Evolutionary conservation across 2,888 invertebrate species (phyloP).

Genomic region (Neuroscelio doddi): DNA sequence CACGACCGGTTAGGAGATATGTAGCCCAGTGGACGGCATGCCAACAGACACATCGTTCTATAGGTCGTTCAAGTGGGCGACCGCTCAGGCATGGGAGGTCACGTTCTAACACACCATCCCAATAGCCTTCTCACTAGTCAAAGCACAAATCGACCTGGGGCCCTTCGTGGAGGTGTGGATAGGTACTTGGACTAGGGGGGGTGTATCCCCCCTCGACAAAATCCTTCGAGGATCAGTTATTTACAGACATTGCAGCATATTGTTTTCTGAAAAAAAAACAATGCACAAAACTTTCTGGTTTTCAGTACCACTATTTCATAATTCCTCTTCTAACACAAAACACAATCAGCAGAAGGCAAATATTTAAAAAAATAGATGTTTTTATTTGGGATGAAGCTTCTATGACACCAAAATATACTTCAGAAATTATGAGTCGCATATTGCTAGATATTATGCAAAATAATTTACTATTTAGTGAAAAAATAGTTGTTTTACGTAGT

Average conservation of each 20-base stretch:
- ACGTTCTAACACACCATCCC: no score
- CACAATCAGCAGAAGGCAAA: constrained; percentile 15
- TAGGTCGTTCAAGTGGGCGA: no score
- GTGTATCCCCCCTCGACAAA: no score
- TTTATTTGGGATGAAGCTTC: constrained; percentile 50
- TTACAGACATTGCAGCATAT: constrained; percentile 61
- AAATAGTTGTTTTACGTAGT: no score
- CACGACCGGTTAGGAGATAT: no score
- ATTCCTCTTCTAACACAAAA: constrained; percentile 42
- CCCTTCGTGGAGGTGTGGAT: no score
- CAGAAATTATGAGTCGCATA: constrained; percentile 41
- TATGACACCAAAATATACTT: constrained; percentile 43
- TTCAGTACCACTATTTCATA: not conserved
- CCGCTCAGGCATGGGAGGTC: no score
- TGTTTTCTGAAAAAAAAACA: constrained; percentile 27
- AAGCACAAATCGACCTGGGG: not conserved
- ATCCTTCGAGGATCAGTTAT: no score
- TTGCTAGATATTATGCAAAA: constrained; percentile 47
- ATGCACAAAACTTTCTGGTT: not conserved
- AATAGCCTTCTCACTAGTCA: not conserved
- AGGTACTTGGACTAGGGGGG: constrained; percentile 17
- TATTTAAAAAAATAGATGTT: constrained; percentile 33
- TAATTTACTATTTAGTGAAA: constrained; percentile 48
- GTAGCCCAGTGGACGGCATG: no score
- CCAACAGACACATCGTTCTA: no score